Conservation (phyloP, 2,888 invertebrate species). For the Pelosia muscerda region DNA sequence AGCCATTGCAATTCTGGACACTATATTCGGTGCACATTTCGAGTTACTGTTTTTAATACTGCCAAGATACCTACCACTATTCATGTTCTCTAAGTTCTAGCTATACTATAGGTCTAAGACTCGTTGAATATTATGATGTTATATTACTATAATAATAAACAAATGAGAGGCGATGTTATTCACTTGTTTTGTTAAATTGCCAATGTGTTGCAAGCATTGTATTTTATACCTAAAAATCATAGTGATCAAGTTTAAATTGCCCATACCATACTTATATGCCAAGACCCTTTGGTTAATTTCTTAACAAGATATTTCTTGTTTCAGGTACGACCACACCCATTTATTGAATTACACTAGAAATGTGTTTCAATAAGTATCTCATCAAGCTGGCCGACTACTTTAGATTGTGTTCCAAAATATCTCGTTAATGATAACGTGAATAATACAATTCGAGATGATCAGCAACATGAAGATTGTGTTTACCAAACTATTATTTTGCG, state of each 20-base stretch:
- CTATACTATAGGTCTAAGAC: too few species aligned
- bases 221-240: background rate
- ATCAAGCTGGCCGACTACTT: constrained; percentile 80
- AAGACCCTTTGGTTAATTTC: background rate
- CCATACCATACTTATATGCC: background rate
- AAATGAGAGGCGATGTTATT: too few species aligned
- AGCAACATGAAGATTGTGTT: constrained; percentile 77
- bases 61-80: too few species aligned
- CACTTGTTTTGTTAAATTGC: too few species aligned
- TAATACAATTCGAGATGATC: constrained; percentile 67
- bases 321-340: constrained; percentile 63
- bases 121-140: too few species aligned
- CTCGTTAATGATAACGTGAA: constrained; percentile 61
- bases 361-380: constrained; percentile 80
- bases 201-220: too few species aligned
- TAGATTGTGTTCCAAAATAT: constrained; percentile 67
- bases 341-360: constrained; percentile 65
- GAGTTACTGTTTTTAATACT: too few species aligned
- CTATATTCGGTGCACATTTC: too few species aligned
- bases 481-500: constrained; percentile 76
- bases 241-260: background rate
- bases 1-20: too few species aligned
- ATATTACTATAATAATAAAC: too few species aligned
- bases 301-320: constrained; percentile 49
- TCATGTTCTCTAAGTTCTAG: too few species aligned